phyloP scores from a whole-genome alignment of 2,113 vertebrate species.

The Beaufortia kweichowensis region DNA sequence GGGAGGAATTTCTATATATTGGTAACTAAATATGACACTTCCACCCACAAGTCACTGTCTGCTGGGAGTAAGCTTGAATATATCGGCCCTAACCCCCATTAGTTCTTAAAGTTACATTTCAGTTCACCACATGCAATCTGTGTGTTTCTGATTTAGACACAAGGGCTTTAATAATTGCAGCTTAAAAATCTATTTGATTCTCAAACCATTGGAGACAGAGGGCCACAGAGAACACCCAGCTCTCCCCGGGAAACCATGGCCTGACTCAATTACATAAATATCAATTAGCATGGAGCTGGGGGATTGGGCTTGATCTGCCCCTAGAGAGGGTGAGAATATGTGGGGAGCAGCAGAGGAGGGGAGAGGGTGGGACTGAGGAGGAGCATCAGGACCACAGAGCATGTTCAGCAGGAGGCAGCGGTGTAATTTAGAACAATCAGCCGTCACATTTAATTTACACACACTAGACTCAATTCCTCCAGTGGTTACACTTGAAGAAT shows the following conservation, averaged over 20 bases:
- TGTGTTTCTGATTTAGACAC: constrained; percentile 13
- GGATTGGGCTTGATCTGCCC: constrained; percentile 81
- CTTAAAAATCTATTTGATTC: constrained; percentile 62
- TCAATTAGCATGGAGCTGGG: constrained; percentile 83
- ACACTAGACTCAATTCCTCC: not conserved
- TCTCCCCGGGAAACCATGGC: constrained; percentile 72
- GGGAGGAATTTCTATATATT: not conserved
- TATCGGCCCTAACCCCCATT: constrained; percentile 5
- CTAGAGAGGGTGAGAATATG: constrained; percentile 65
- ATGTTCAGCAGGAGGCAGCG: constrained; percentile 25
- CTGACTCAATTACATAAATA: constrained; percentile 80
- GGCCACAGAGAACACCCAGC: constrained; percentile 36
- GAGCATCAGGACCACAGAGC: constrained; percentile 28
- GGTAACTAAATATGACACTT: constrained; percentile 28
- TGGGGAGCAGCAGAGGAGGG: constrained; percentile 49
- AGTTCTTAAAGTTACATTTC: constrained; percentile 28
- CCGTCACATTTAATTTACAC: constrained; percentile 45
- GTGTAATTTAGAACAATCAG: constrained; percentile 56
- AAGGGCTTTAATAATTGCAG: constrained; percentile 46
- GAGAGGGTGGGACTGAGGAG: constrained; percentile 27
- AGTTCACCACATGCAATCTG: not conserved
- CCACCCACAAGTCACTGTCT: constrained; percentile 15
- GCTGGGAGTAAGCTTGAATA: constrained; percentile 27
- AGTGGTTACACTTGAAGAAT: not conserved
- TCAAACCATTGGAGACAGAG: constrained; percentile 39